These are phyloP conservation scores for Holcopasites calliopsidis DNA, from an alignment of 1,140 invertebrate genomes.

Conservation along the genomic window DNA sequence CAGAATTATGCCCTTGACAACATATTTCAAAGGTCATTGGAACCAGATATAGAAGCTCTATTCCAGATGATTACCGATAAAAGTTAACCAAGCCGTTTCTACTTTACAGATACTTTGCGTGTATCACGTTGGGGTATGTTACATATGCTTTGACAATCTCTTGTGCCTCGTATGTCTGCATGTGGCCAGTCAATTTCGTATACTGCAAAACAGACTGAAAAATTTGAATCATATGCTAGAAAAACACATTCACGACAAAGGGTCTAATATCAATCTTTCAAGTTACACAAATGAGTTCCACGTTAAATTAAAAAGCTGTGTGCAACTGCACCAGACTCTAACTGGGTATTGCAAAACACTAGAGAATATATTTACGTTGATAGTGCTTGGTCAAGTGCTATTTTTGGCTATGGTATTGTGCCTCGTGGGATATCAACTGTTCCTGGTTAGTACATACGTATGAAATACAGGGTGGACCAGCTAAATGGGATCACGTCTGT, in stretches of 20 bases:
- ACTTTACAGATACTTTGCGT: conserved; percentile 28
- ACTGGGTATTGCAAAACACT: conserved; percentile 44
- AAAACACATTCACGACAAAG: no score
- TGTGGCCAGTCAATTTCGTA: conserved; percentile 50
- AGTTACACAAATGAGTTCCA: background rate
- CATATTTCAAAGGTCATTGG: no score
- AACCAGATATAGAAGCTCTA: no score
- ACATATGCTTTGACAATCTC: conserved; percentile 58
- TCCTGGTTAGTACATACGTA: conserved; percentile 56
- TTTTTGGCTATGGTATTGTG: conserved; percentile 53
- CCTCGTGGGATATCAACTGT: conserved; percentile 48
- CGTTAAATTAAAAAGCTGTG: conserved; percentile 39
- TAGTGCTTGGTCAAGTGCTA: conserved; percentile 44
- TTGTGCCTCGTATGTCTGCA: conserved; percentile 48
- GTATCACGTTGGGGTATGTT: conserved; percentile 45
- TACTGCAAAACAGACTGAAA: conserved; percentile 47
- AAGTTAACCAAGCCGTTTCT: background rate
- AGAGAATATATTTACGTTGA: conserved; percentile 46
- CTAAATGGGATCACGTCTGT: no score
- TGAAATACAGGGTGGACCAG: no score
- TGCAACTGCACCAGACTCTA: conserved; percentile 42
- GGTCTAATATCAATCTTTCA: accelerated
- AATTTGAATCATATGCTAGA: background rate
- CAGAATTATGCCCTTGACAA: no score
- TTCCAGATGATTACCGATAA: no score